phyloP scores from a whole-genome alignment of 35 echinoderm and acorn worm species.

The Amphiura filiformis region DNA sequence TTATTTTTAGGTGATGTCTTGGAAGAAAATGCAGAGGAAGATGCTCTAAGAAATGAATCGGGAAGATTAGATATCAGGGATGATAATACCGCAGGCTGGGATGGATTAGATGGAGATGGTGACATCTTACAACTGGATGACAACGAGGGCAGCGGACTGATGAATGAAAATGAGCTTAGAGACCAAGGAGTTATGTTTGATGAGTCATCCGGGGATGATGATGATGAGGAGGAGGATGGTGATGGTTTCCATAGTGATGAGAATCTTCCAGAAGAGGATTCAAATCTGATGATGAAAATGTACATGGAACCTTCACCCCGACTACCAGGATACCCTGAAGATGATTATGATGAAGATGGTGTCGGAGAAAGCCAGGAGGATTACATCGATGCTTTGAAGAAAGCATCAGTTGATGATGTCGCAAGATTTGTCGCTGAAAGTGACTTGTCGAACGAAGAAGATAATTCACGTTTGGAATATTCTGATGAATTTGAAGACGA shows the following conservation, averaged over 20 bases:
- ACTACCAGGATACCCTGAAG: neutral
- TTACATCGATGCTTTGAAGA: neutral
- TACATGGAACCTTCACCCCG: conserved; percentile 58
- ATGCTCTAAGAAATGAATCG: neutral
- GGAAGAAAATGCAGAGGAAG: neutral
- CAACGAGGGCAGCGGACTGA: conserved; percentile 12
- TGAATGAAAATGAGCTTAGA: conserved; percentile 17
- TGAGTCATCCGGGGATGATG: conserved; percentile 14
- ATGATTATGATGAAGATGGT: neutral
- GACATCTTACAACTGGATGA: conserved; percentile 16
- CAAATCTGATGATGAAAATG: conserved; percentile 29
- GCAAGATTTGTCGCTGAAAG: neutral
- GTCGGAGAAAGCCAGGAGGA: neutral
- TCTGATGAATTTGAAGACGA: too few species aligned
- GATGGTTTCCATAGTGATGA: neutral
- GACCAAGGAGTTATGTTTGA: conserved; percentile 9
- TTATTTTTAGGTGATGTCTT: too few species aligned
- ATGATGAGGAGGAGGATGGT: conserved; percentile 5
- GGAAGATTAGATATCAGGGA: neutral
- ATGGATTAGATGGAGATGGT: neutral
- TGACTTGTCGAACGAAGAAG: conserved; percentile 21
- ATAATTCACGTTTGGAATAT: neutral
- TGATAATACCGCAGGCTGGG: neutral
- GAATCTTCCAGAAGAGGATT: neutral
- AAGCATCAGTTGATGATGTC: conserved; percentile 26